These are phyloP conservation scores for Lethocerus indicus DNA, from an alignment of 1,140 invertebrate genomes.

Conservation along the genomic window DNA sequence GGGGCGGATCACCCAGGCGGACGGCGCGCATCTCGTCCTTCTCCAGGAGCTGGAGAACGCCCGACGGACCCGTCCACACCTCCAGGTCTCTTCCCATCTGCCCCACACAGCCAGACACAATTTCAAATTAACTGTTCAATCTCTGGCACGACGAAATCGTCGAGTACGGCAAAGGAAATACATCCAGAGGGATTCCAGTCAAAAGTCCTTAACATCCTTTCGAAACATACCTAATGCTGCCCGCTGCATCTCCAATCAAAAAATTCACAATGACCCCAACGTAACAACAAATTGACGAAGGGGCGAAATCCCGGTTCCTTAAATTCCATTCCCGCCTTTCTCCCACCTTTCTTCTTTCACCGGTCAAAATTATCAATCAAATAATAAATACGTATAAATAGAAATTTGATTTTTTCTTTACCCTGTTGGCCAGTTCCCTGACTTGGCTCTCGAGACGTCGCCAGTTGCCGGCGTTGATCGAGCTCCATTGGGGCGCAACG, in stretches of 20 bases:
- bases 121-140: too few species aligned
- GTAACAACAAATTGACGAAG: neutral
- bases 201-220: too few species aligned
- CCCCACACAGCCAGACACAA: too few species aligned
- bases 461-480: slow-evolving; percentile 30
- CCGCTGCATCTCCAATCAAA: too few species aligned
- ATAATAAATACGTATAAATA: neutral
- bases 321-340: too few species aligned
- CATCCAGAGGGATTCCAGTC: too few species aligned
- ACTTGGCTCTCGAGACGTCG: slow-evolving; percentile 23
- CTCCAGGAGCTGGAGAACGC: slow-evolving; percentile 1
- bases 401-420: neutral
- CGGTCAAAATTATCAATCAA: too few species aligned
- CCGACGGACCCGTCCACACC: slow-evolving; percentile 10
- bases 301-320: too few species aligned
- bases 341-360: neutral
- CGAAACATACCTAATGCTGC: too few species aligned
- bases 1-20: neutral
- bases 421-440: slow-evolving; percentile 19
- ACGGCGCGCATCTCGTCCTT: neutral
- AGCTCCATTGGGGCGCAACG: slow-evolving; percentile 30
- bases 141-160: too few species aligned
- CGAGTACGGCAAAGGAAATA: too few species aligned
- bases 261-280: too few species aligned
- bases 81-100: slow-evolving; percentile 3